Percentiles rank a stretch among this genome's conserved stretches.
These are phyloP conservation scores for Peromyscus nudipes DNA, from an alignment of 2,797 vertebrate species.

Conservation along the genomic window DNA sequence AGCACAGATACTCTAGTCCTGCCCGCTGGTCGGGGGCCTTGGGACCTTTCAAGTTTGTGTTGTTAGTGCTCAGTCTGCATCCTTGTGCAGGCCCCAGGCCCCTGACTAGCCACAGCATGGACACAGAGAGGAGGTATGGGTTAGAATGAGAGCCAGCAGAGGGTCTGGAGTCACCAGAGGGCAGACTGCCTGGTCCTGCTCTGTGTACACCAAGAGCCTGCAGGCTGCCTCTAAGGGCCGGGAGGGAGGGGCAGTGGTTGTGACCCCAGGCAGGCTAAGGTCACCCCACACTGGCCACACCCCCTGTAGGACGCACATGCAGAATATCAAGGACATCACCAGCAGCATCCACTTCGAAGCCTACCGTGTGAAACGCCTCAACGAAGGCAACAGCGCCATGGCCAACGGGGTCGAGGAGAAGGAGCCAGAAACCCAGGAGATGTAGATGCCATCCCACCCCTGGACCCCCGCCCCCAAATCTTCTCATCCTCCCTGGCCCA, in stretches of 20 bases:
- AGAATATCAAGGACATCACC: conserved; percentile 99
- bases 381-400: conserved; percentile 89
- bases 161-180: not conserved
- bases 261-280: no score
- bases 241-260: no score
- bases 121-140: accelerated
- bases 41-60: not conserved
- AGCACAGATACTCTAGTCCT: not conserved
- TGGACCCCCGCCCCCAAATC: conserved; percentile 76
- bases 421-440: conserved; percentile 93
- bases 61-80: no score
- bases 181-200: accelerated
- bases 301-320: conserved; percentile 96
- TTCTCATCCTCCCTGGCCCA: conserved; percentile 51
- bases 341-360: conserved; percentile 98
- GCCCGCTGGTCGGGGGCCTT: not conserved
- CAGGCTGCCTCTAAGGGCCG: accelerated
- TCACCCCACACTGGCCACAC: not conserved
- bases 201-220: no score
- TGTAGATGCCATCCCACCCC: conserved; percentile 89
- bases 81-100: no score
- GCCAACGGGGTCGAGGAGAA: conserved; percentile 93
- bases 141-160: not conserved
- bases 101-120: not conserved
- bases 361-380: conserved; percentile 96